Base-by-base conservation (phyloP, 2,113 vertebrate species). In the Oncorhynchus nerka region DNA sequence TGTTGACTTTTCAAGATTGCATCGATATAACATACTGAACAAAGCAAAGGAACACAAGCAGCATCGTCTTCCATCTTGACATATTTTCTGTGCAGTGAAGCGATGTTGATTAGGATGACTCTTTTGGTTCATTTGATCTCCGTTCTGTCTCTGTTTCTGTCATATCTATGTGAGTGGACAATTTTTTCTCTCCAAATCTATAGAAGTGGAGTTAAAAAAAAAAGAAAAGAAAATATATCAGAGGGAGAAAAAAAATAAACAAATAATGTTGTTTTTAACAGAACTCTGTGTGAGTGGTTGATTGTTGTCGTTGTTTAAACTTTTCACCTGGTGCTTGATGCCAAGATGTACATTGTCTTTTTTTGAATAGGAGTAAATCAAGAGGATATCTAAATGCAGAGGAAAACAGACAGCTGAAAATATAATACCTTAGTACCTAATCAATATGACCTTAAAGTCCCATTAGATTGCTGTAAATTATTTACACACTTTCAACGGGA, bases 201-300 rank as follows among this genome's bases (percentile, higher is more conserved):
- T 86, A 55, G 80, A 88, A 87, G 81, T 84, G 85, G 76, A 45
- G 39, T 45, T 9, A 1, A 11, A 45, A 45, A 45, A 45, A 45
- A 90, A 78, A 80, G 86, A 88, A 88, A 75, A 88, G 4, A 79
- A 39, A 8, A 48, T 45, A 45, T 82, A 82, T 88, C 76, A 91
- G 86, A 89, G 86, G 83, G 75, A 87, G 81, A 91, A 81, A 85
- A 89, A 87, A 90, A 87, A 82, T 90, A 87, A 91, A 86, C 28
- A 76, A 76, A 73, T 74, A 81, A 75, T 89, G 92, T 93, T 92
- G 91, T 92, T 94, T 92, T 92, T 92, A 93, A 90, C 87, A 89
- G 66, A 90, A 75, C 26, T 73, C 20, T 15, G 13, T 73, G 76
- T 79, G 86, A 85, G 87, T 86, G 85, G 34, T 89, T 83, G 88